phyloP scores from a whole-genome alignment of 2,888 invertebrate genomes.

The Drosophila testacea region DNA sequence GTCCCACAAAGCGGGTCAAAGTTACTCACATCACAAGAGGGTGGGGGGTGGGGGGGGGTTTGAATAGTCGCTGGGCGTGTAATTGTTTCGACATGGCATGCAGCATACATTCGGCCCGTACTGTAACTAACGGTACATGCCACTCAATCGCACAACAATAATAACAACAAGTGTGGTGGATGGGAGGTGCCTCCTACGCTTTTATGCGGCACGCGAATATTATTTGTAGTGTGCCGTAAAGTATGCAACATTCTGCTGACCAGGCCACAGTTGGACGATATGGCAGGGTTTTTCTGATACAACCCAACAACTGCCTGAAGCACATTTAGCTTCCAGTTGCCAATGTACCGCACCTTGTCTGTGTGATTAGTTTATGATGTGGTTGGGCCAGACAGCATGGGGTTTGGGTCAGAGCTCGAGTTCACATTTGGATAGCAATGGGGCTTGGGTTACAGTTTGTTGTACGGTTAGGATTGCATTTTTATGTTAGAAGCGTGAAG shows the following conservation, averaged over 20 bases:
- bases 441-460: conserved; percentile 7
- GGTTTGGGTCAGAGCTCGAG: neutral
- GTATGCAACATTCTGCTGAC: conserved; percentile 73
- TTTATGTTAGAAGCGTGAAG: conserved; percentile 23
- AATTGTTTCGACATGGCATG: conserved; percentile 51
- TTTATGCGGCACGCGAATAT: conserved; percentile 71
- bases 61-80: conserved; percentile 44
- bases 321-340: conserved; percentile 19
- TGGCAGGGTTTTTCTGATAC: conserved; percentile 11
- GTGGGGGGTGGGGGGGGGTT: neutral
- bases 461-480: conserved; percentile 22
- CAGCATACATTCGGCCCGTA: conserved; percentile 46
- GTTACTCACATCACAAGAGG: conserved; percentile 56
- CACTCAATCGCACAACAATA: conserved; percentile 70
- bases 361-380: conserved; percentile 73
- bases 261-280: conserved; percentile 17
- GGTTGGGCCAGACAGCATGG: conserved; percentile 40
- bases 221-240: conserved; percentile 71
- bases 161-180: conserved; percentile 21
- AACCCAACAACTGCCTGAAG: conserved; percentile 44
- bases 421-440: neutral
- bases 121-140: conserved; percentile 76
- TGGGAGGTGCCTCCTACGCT: conserved; percentile 6
- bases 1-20: conserved; percentile 74
- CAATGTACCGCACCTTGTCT: conserved; percentile 56